Percentiles rank a stretch among this genome's conserved stretches.
phyloP scores from a whole-genome alignment of 1,140 invertebrate genomes.

The Radopholus similis region DNA sequence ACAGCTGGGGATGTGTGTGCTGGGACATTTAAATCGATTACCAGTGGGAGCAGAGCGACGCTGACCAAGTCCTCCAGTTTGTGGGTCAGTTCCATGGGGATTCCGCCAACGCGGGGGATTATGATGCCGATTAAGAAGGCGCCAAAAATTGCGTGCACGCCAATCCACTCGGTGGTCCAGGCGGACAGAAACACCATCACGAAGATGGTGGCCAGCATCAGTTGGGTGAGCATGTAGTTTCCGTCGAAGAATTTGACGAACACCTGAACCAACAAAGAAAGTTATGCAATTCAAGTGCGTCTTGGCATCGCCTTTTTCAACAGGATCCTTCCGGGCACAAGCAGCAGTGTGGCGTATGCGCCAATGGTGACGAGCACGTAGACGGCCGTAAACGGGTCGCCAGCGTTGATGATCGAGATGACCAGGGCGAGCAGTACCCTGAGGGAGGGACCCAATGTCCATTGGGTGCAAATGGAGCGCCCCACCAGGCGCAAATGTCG shows the following conservation, averaged over 20 bases:
- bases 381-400: conserved; percentile 23
- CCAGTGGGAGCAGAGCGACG: conserved; percentile 21
- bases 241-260: neutral
- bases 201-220: conserved; percentile 17
- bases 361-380: conserved; percentile 36
- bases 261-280: neutral
- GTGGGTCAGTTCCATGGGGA: conserved; percentile 20
- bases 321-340: conserved; percentile 19
- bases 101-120: conserved; percentile 25
- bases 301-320: conserved; percentile 18
- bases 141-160: conserved; percentile 48
- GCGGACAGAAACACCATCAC: conserved; percentile 35
- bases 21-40: too few relatives aligned
- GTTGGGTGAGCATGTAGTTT: neutral
- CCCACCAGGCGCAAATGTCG: conserved; percentile 46
- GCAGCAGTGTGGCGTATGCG: conserved; percentile 8
- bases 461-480: neutral
- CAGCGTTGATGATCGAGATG: conserved; percentile 43
- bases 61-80: conserved; percentile 19
- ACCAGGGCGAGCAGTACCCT: conserved; percentile 36
- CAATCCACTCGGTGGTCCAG: conserved; percentile 46
- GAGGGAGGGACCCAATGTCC: neutral
- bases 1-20: too few relatives aligned
- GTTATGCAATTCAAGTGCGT: neutral
- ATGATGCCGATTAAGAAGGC: conserved; percentile 44